phyloP scores from a whole-genome alignment of 2,113 vertebrate genomes.

The Halcyon senegalensis region DNA sequence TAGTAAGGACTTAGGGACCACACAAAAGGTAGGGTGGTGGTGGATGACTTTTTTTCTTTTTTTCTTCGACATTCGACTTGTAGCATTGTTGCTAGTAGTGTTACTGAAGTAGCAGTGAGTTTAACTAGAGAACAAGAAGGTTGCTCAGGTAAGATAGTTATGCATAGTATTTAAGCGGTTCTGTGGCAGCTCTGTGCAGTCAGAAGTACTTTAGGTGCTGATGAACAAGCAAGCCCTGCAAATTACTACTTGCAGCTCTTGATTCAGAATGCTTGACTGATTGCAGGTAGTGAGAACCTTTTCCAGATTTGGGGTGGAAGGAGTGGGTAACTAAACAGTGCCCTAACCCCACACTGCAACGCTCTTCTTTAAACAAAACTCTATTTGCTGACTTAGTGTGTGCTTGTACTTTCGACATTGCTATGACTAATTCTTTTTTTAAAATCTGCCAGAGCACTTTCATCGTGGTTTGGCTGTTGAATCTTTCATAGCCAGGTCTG shows the following conservation, averaged over 20 bases:
- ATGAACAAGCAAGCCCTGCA: neutral
- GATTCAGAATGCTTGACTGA: neutral
- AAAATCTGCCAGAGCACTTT: neutral
- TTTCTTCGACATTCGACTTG: rapidly evolving
- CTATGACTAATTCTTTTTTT: neutral
- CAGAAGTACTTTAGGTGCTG: neutral
- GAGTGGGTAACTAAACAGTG: neutral
- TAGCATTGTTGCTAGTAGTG: neutral
- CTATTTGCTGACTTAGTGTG: neutral
- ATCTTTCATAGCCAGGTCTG: neutral
- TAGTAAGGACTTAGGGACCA: neutral
- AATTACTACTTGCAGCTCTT: neutral
- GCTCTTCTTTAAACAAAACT: neutral
- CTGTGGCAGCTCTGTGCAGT: neutral
- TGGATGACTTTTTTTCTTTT: too few species aligned
- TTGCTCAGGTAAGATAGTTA: neutral
- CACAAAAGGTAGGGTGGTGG: neutral
- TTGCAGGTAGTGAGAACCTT: neutral
- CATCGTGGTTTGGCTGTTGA: neutral
- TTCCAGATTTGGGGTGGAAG: neutral
- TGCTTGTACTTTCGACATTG: neutral
- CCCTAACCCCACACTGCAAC: neutral
- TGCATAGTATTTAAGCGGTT: neutral
- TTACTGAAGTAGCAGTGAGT: neutral
- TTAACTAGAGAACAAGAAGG: neutral